Conservation (phyloP, 2,797 vertebrate species). For the Hoplostethus atlanticus region DNA sequence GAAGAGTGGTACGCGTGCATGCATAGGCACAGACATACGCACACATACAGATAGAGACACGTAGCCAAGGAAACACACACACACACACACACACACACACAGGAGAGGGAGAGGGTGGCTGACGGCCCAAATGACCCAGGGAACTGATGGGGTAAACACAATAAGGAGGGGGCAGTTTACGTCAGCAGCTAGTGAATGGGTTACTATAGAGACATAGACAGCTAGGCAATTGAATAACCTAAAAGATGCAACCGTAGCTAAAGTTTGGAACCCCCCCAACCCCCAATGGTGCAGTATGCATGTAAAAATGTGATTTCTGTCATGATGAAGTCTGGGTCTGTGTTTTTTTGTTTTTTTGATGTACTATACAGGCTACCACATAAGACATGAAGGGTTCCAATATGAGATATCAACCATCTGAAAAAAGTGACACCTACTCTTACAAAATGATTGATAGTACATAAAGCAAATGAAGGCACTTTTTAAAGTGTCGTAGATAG, state of each 20-base stretch:
- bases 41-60: constrained; percentile 2
- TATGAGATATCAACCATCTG: no score
- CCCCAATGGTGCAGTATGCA: no score
- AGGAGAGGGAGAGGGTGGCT: constrained; percentile 5
- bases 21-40: constrained; percentile 23
- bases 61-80: background rate
- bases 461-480: no score
- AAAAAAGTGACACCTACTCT: no score
- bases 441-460: no score
- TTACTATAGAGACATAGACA: constrained; percentile 34
- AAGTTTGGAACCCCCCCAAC: background rate
- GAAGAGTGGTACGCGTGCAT: no score
- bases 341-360: no score
- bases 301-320: no score
- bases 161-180: constrained; percentile 56
- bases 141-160: constrained; percentile 54
- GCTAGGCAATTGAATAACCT: constrained; percentile 1
- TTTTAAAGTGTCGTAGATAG: no score
- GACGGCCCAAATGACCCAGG: constrained; percentile 38
- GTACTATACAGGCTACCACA: no score
- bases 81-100: constrained; percentile 7
- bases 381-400: no score
- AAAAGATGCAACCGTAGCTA: background rate
- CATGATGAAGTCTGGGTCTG: no score
- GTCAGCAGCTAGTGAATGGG: constrained; percentile 52